Evolutionary conservation across 2,113 vertebrate species (phyloP).

Genomic region (Gnathonemus longibarbis): DNA sequence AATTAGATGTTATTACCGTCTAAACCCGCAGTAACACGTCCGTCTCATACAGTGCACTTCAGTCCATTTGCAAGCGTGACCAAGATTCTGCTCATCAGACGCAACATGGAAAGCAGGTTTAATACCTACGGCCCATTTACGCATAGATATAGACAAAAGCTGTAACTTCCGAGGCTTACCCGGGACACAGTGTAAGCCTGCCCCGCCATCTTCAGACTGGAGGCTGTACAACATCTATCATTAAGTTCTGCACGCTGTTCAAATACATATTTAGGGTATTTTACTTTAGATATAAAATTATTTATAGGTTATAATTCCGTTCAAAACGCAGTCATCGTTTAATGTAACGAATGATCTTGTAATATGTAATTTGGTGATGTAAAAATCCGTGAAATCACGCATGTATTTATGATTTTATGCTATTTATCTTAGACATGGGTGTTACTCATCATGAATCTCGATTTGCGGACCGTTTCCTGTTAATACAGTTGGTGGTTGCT

Average conservation of each 20-base stretch:
- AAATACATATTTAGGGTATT: background rate
- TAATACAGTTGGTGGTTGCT: background rate
- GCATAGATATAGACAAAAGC: background rate
- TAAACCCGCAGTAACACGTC: background rate
- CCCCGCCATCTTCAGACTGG: constrained; percentile 14
- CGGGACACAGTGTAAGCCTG: background rate
- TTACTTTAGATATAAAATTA: background rate
- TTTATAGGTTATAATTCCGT: background rate
- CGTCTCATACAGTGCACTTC: background rate
- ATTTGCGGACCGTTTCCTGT: background rate
- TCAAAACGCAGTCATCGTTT: background rate
- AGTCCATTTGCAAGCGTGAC: background rate
- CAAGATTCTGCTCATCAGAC: background rate
- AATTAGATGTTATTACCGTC: background rate
- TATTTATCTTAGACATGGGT: background rate
- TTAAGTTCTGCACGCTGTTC: background rate
- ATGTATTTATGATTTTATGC: background rate
- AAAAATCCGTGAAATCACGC: background rate
- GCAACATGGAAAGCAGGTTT: background rate
- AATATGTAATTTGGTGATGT: background rate
- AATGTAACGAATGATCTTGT: background rate
- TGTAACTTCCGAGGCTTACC: constrained; percentile 4
- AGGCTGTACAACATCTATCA: constrained; percentile 7
- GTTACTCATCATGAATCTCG: background rate
- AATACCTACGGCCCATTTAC: background rate